Evolutionary conservation across 2,888 invertebrate genomes (phyloP).

Genomic region (Xestia rhomboidea): DNA sequence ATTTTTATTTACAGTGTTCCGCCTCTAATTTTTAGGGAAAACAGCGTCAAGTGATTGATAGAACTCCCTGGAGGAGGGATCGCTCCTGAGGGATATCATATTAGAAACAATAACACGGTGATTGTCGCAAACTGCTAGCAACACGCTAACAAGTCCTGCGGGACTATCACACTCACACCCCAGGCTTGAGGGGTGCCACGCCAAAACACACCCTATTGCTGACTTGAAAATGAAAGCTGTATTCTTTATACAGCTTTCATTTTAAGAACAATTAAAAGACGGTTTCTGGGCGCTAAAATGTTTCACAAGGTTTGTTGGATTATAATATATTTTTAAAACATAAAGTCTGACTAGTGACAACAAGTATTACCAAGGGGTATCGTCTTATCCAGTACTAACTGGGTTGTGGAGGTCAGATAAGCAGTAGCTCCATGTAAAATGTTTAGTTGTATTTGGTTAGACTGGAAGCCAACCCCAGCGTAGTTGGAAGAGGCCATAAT

Average conservation of each 20-base stretch:
- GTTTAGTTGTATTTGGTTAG: not conserved
- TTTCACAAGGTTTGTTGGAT: not conserved
- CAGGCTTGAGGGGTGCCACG: not conserved
- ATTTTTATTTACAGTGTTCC: not conserved
- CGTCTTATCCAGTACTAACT: not conserved
- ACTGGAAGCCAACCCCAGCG: not conserved
- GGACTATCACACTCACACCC: slow-evolving; percentile 61
- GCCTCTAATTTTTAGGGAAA: not conserved
- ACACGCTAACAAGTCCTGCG: slow-evolving; percentile 79
- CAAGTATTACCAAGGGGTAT: not conserved
- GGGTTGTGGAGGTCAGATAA: not conserved
- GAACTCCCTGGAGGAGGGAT: slow-evolving; percentile 12
- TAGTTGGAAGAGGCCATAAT: not conserved
- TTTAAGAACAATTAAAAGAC: slow-evolving; percentile 48
- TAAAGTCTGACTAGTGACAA: not conserved
- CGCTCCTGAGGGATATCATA: slow-evolving; percentile 71
- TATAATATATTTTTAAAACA: not conserved
- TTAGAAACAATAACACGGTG: slow-evolving; percentile 81
- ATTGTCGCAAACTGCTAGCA: slow-evolving; percentile 75
- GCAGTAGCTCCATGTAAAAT: not conserved
- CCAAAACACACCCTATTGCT: slow-evolving; percentile 44
- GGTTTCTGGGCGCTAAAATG: slow-evolving; percentile 61
- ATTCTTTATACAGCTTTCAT: slow-evolving; percentile 38
- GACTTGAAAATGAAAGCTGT: slow-evolving; percentile 42
- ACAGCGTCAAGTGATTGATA: slow-evolving; percentile 27